phyloP scores from a whole-genome alignment of 2,888 invertebrate genomes.

The Machimus atricapillus region DNA sequence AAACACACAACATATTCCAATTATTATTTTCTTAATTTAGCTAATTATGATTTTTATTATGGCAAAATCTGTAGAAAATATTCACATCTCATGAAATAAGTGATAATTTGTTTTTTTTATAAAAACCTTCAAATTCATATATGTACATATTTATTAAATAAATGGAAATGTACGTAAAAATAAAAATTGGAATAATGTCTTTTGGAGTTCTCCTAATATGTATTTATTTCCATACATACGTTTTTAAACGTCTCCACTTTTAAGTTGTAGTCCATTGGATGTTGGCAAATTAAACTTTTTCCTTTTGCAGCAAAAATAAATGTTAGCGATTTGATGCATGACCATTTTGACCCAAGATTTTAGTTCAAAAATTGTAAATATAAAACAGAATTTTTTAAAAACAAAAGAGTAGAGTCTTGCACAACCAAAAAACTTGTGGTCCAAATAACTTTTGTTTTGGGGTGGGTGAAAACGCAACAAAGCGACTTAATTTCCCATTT shows the following conservation, averaged over 20 bases:
- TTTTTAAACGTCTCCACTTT: background rate
- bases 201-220: too few species aligned
- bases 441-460: background rate
- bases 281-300: background rate
- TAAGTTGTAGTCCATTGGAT: background rate
- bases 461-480: background rate
- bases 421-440: background rate
- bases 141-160: too few species aligned
- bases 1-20: too few species aligned
- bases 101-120: too few species aligned
- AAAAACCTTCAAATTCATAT: too few species aligned
- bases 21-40: too few species aligned
- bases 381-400: background rate
- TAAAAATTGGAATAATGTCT: too few species aligned
- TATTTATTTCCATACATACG: too few species aligned
- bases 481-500: conserved; percentile 4
- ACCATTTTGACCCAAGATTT: background rate
- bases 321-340: background rate
- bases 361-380: background rate
- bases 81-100: too few species aligned
- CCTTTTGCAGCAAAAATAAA: background rate
- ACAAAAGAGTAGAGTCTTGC: background rate
- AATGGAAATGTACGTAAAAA: too few species aligned
- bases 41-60: too few species aligned
- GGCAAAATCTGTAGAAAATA: too few species aligned